Conservation (phyloP, 2,113 vertebrate genomes). For the Axis porcinus region DNA sequence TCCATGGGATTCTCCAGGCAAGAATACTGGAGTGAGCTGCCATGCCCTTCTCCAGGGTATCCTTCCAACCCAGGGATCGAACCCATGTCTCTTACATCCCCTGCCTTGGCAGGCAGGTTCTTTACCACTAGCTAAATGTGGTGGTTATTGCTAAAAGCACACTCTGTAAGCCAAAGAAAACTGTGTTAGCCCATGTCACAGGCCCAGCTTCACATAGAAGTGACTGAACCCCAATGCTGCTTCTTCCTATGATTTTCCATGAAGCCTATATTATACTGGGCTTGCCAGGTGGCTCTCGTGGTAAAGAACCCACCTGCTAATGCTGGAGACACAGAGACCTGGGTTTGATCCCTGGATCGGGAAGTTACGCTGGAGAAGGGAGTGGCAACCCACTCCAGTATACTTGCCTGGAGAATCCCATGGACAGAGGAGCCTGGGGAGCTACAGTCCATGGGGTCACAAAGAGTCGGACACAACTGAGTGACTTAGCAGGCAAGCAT, state of each 20-base stretch:
- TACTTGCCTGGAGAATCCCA: not conserved
- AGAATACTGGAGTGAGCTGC: not conserved
- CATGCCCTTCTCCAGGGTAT: not conserved
- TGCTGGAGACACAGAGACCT: not conserved
- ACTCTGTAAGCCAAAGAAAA: not conserved
- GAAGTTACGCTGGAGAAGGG: not conserved
- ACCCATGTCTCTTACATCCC: not conserved
- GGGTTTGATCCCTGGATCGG: not conserved
- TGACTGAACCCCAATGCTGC: not conserved
- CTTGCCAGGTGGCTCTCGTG: not conserved
- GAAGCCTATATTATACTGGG: not conserved
- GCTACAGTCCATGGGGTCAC: not conserved
- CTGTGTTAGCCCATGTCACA: not conserved
- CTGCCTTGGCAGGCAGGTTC: not conserved
- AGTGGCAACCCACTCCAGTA: not conserved
- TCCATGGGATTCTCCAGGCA: not conserved
- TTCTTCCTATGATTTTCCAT: fast-evolving
- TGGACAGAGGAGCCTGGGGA: not conserved
- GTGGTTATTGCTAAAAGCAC: not conserved
- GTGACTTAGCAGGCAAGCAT: not conserved
- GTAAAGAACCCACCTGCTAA: not conserved
- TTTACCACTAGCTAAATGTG: not conserved
- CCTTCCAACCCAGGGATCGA: not conserved
- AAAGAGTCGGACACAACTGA: not conserved
- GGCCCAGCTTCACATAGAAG: not conserved